These are phyloP conservation scores for Pantelozetes paolii DNA, from an alignment of 2,888 invertebrate genomes.

Conservation along the genomic window DNA sequence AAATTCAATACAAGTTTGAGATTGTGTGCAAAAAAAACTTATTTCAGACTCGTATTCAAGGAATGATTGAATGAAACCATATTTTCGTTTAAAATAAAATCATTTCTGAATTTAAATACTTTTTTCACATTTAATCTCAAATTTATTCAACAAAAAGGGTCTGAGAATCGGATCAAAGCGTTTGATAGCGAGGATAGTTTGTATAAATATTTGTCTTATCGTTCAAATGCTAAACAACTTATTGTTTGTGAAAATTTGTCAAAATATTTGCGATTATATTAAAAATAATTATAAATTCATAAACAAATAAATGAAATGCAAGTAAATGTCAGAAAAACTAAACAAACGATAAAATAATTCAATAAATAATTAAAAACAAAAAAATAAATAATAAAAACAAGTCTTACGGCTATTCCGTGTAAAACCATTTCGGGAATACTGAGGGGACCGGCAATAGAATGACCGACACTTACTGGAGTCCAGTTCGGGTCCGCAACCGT, in stretches of 20 bases:
- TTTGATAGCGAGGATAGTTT: no score
- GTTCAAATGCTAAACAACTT: background rate
- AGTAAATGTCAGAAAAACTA: no score
- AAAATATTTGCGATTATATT: background rate
- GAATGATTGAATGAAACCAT: no score
- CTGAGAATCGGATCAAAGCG: no score
- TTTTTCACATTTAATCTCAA: no score
- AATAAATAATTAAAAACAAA: background rate
- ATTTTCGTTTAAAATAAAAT: no score
- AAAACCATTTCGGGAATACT: conserved; percentile 55
- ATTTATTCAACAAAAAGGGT: no score
- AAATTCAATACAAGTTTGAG: no score
- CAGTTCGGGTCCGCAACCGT: conserved; percentile 1
- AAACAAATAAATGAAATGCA: background rate
- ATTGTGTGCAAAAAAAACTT: no score
- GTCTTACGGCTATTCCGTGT: conserved; percentile 63
- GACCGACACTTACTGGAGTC: conserved; percentile 2
- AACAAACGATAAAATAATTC: background rate
- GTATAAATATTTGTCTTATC: background rate
- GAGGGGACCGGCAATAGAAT: conserved; percentile 49
- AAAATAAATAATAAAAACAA: background rate
- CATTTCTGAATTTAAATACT: no score
- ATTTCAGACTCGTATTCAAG: no score
- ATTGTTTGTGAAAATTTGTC: background rate
- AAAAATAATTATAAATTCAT: no score